Conservation (phyloP, 2,113 vertebrate species). For the Leptocoma aspasia region DNA sequence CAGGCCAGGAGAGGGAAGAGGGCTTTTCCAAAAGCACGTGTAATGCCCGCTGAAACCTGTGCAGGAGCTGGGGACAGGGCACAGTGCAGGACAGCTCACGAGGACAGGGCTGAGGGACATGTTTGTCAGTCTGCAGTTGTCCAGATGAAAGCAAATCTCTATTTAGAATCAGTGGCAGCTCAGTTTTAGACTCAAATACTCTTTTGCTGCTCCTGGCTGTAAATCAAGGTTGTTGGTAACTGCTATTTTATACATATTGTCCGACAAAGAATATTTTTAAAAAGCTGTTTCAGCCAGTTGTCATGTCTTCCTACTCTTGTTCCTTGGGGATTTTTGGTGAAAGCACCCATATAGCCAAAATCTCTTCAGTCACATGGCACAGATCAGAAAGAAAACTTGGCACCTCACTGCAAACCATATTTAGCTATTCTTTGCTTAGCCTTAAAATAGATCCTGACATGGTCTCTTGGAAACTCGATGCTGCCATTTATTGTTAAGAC, state of each 20-base stretch:
- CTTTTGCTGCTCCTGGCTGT: background rate
- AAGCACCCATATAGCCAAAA: background rate
- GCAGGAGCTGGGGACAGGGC: background rate
- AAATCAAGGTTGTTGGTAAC: background rate
- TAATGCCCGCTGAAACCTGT: fast-evolving
- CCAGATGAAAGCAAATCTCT: background rate
- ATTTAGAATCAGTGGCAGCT: background rate
- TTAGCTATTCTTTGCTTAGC: conserved; percentile 26
- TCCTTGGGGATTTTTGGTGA: background rate
- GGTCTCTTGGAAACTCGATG: background rate
- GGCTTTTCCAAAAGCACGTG: background rate
- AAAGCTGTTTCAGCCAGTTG: background rate
- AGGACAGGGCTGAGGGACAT: background rate
- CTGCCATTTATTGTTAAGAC: conserved; percentile 27
- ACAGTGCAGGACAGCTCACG: fast-evolving
- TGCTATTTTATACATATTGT: background rate
- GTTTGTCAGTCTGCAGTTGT: background rate
- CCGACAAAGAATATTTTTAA: background rate
- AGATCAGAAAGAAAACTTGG: background rate
- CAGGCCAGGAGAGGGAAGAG: background rate
- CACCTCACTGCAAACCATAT: conserved; percentile 8
- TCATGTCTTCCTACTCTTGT: background rate
- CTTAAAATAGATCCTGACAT: conserved; percentile 52
- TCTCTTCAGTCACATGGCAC: background rate
- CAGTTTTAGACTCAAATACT: background rate